phyloP scores from a whole-genome alignment of 2,888 invertebrate genomes.

The Cabera pusaria region DNA sequence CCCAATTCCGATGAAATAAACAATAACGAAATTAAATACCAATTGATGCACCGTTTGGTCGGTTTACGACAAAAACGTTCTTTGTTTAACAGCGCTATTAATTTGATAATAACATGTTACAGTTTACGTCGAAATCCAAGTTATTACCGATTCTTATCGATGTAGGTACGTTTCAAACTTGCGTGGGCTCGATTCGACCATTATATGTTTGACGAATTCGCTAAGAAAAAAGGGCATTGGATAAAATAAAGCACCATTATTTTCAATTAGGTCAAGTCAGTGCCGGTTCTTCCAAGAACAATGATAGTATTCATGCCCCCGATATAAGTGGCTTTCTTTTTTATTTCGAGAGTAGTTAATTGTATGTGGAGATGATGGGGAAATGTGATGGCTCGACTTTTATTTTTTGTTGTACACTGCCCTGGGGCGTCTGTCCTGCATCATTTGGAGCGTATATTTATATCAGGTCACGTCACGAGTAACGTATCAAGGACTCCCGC shows the following conservation, averaged over 20 bases:
- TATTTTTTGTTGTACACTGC: slow-evolving; percentile 46
- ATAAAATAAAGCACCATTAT: slow-evolving; percentile 79
- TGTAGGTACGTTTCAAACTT: slow-evolving; percentile 25
- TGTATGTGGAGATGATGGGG: slow-evolving; percentile 68
- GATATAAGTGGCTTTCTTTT: slow-evolving; percentile 75
- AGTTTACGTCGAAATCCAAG: slow-evolving; percentile 55
- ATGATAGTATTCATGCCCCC: slow-evolving; percentile 73
- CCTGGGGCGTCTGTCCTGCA: slow-evolving; percentile 51
- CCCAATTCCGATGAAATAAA: slow-evolving; percentile 15
- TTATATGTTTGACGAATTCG: slow-evolving; percentile 64
- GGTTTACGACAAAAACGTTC: slow-evolving; percentile 44
- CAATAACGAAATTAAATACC: slow-evolving; percentile 21
- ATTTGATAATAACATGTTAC: slow-evolving; percentile 60
- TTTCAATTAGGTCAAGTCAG: slow-evolving; percentile 80
- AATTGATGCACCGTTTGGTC: slow-evolving; percentile 39
- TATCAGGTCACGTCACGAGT: slow-evolving; percentile 45
- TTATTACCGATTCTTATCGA: slow-evolving; percentile 25
- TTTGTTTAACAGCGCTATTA: slow-evolving; percentile 57
- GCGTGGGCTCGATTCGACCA: slow-evolving; percentile 46
- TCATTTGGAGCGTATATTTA: slow-evolving; percentile 44
- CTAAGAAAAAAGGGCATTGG: slow-evolving; percentile 60
- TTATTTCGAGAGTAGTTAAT: slow-evolving; percentile 69
- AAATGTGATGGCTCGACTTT: slow-evolving; percentile 58
- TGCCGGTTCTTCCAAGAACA: slow-evolving; percentile 76
- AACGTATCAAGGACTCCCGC: slow-evolving; percentile 42